A percentile compares a stretch with the other conserved stretches of the same genome.
These are phyloP conservation scores for Strigamia maritima DNA, from an alignment of 2,888 invertebrate genomes.

Conservation along the genomic window DNA sequence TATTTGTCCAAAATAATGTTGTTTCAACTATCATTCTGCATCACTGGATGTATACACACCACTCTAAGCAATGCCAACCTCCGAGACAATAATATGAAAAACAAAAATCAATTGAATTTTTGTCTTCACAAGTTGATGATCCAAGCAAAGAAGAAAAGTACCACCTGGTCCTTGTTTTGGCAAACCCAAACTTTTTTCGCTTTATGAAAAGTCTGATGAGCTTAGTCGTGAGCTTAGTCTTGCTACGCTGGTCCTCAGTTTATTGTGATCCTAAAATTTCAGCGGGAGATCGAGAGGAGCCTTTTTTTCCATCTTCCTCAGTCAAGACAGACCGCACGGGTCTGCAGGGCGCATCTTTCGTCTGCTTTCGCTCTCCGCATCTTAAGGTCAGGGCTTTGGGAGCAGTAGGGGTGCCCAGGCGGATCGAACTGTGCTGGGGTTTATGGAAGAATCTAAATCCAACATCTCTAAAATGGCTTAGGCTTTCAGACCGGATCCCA, in stretches of 20 bases:
- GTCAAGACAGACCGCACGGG: neutral
- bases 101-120: neutral
- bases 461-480: conserved; percentile 37
- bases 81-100: neutral
- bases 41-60: neutral
- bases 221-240: neutral
- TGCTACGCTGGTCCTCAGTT: neutral
- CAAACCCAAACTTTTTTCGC: neutral
- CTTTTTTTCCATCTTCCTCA: neutral
- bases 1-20: neutral
- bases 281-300: neutral
- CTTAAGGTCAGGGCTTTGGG: neutral
- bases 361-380: neutral
- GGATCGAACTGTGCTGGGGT: neutral
- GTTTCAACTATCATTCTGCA: neutral
- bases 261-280: neutral
- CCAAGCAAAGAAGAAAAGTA: neutral
- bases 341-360: neutral
- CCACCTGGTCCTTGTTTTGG: neutral
- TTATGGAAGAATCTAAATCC: conserved; percentile 16
- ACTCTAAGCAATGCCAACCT: neutral
- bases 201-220: neutral
- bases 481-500: conserved; percentile 34
- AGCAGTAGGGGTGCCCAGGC: conserved; percentile 11
- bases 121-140: neutral